Evolutionary conservation across 2,888 invertebrate genomes (phyloP).

Genomic region (Idaea aversata): DNA sequence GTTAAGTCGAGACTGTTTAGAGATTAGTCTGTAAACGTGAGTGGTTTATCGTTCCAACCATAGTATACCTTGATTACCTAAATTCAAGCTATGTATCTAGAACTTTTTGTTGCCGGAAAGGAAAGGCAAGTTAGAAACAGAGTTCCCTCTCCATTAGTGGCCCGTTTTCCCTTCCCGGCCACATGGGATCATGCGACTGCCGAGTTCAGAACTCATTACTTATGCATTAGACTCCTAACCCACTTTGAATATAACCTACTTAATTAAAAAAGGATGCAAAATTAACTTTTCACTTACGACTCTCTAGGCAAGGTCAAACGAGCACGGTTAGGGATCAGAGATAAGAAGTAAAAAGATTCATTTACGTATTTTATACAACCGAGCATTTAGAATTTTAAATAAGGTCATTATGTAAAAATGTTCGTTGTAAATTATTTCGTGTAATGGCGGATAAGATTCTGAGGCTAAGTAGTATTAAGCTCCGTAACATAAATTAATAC

Average conservation of each 20-base stretch:
- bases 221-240: constrained; percentile 22
- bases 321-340: not conserved
- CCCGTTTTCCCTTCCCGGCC: constrained; percentile 4
- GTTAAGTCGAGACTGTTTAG: not conserved
- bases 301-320: not conserved
- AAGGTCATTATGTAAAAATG: not conserved
- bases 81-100: not conserved
- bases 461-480: not conserved
- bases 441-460: not conserved
- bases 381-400: not conserved
- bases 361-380: constrained; percentile 1
- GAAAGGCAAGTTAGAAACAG: not conserved
- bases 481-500: not conserved
- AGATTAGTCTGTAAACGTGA: not conserved
- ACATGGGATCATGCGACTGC: constrained; percentile 16
- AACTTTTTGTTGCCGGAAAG: not conserved
- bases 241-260: constrained; percentile 10
- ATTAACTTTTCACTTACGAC: constrained; percentile 6
- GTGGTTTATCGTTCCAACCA: not conserved
- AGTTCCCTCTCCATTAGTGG: not conserved
- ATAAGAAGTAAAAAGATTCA: not conserved
- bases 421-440: not conserved
- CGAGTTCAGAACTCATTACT: constrained; percentile 24
- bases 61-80: not conserved
- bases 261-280: constrained; percentile 16